phyloP scores from a whole-genome alignment of 2,888 invertebrate species.

The Hypena proboscidalis region DNA sequence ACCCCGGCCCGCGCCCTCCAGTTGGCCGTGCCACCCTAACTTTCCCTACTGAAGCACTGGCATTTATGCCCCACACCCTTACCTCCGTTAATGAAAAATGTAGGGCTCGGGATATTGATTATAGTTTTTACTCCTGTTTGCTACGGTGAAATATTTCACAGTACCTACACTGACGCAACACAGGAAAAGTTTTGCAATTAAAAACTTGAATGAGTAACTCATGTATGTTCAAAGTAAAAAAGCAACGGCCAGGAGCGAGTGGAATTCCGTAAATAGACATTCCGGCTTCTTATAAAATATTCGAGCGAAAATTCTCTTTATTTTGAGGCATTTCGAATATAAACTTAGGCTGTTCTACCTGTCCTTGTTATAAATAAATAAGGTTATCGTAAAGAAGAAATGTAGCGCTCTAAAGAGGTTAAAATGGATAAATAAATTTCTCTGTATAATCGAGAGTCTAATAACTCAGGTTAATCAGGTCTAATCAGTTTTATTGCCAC shows the following conservation, averaged over 20 bases:
- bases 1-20: slow-evolving; percentile 51
- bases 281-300: neutral
- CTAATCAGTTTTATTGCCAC: slow-evolving; percentile 48
- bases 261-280: slow-evolving; percentile 1
- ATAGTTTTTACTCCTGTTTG: slow-evolving; percentile 45
- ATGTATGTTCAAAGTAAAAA: slow-evolving; percentile 14
- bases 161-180: slow-evolving; percentile 21
- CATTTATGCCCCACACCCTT: slow-evolving; percentile 73
- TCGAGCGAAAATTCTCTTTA: neutral
- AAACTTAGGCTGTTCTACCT: too few species aligned
- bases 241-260: neutral
- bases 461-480: slow-evolving; percentile 29
- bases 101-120: slow-evolving; percentile 65
- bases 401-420: neutral
- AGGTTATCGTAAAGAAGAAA: too few species aligned
- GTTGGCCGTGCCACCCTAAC: slow-evolving; percentile 54
- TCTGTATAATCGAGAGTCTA: slow-evolving; percentile 13
- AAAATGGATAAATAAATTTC: slow-evolving; percentile 1
- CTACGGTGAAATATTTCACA: slow-evolving; percentile 30
- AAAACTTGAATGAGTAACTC: slow-evolving; percentile 26
- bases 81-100: slow-evolving; percentile 72
- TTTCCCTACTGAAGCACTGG: slow-evolving; percentile 69
- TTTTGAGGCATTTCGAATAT: too few species aligned
- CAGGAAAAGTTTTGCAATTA: slow-evolving; percentile 32
- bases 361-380: too few species aligned